Conservation (phyloP, 2,888 invertebrate species). For the Bhutanitis thaidina region DNA sequence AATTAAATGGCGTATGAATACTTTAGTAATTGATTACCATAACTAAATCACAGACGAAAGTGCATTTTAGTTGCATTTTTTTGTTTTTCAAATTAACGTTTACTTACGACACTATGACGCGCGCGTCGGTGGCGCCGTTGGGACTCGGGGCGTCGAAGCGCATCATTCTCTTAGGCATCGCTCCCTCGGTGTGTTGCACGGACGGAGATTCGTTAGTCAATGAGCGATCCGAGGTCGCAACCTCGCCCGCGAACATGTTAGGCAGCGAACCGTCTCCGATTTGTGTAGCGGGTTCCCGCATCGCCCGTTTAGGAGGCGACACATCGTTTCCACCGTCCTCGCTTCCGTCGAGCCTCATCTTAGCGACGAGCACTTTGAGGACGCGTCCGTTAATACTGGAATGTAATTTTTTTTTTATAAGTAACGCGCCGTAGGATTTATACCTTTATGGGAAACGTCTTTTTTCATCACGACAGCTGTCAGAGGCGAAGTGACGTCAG, state of each 20-base stretch:
- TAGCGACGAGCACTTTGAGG: slow-evolving; percentile 61
- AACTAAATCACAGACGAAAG: no score
- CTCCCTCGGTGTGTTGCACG: not conserved
- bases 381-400: slow-evolving; percentile 46
- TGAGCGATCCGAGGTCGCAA: not conserved
- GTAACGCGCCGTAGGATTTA: no score
- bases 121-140: slow-evolving; percentile 58
- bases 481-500: no score
- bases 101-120: slow-evolving; percentile 59
- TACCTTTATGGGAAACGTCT: no score
- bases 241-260: not conserved
- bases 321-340: slow-evolving; percentile 22
- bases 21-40: no score
- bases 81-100: not conserved
- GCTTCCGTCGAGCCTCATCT: slow-evolving; percentile 49
- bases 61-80: no score
- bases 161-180: slow-evolving; percentile 26
- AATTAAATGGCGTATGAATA: no score
- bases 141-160: slow-evolving; percentile 65
- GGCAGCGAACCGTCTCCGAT: not conserved
- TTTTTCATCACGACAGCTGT: no score
- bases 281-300: slow-evolving; percentile 18
- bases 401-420: not conserved
- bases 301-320: slow-evolving; percentile 30
- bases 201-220: not conserved